Conservation (phyloP, 2,888 invertebrate genomes). For the Lycaena phlaeas region DNA sequence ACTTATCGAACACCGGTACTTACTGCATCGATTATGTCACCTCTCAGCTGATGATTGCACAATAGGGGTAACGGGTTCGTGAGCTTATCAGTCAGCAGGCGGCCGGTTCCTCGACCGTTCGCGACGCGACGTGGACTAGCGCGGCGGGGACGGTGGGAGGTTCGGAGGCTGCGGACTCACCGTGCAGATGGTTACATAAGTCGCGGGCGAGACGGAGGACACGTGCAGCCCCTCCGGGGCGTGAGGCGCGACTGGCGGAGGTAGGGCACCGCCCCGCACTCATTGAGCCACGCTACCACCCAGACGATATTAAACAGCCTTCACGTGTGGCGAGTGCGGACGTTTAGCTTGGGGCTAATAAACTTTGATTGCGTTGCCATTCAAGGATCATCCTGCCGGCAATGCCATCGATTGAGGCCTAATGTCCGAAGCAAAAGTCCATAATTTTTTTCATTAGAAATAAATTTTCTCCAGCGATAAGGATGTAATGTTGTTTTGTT, state of each 20-base stretch:
- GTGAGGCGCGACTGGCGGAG: constrained; percentile 63
- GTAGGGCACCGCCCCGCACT: constrained; percentile 64
- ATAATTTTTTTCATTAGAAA: too few species aligned
- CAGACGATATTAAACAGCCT: constrained; percentile 59
- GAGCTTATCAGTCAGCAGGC: too few species aligned
- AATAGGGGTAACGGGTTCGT: constrained; percentile 27
- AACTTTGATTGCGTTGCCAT: constrained; percentile 46
- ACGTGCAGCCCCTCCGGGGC: constrained; percentile 65
- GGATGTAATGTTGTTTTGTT: too few species aligned
- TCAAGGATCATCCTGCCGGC: constrained; percentile 31
- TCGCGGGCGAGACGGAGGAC: constrained; percentile 54
- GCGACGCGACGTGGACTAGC: constrained; percentile 25
- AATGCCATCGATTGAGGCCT: too few species aligned
- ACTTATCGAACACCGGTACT: constrained; percentile 55
- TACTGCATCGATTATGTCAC: constrained; percentile 69
- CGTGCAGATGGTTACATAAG: constrained; percentile 71
- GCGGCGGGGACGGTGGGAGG: constrained; percentile 34
- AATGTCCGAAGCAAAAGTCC: too few species aligned
- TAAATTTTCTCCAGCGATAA: too few species aligned
- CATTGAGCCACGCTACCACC: constrained; percentile 42
- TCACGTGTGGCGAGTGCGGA: too few species aligned
- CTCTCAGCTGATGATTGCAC: constrained; percentile 60
- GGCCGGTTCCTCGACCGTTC: too few species aligned
- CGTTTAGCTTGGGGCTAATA: constrained; percentile 36
- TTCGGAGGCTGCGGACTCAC: constrained; percentile 63